phyloP scores from a whole-genome alignment of 2,797 vertebrate species.

The Simalia tracyae region DNA sequence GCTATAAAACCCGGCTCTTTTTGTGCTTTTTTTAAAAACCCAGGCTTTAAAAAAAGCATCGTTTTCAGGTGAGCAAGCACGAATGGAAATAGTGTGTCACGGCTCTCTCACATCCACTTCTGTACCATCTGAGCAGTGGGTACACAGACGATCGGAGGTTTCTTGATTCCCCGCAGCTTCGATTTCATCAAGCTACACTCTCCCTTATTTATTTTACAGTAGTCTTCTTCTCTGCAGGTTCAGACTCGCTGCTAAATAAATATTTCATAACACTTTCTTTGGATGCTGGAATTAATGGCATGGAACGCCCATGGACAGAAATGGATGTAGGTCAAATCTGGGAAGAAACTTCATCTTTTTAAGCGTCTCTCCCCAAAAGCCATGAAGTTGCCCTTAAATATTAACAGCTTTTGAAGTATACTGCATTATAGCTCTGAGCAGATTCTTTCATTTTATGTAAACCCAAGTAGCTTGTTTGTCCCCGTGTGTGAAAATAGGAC shows the following conservation, averaged over 20 bases:
- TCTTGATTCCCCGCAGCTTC: not conserved
- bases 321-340: not conserved
- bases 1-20: not conserved
- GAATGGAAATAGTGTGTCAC: not conserved
- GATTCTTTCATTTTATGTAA: not conserved
- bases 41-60: not conserved
- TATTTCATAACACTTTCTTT: not conserved
- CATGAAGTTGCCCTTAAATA: not conserved
- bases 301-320: not conserved
- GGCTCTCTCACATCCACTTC: not conserved
- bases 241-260: not conserved
- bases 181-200: no score
- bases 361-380: not conserved
- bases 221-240: not conserved
- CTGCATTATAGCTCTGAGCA: not conserved
- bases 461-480: not conserved
- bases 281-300: not conserved
- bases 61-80: not conserved
- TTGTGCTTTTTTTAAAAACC: not conserved
- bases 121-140: not conserved
- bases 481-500: not conserved
- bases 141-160: not conserved
- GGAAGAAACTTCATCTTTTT: not conserved
- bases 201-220: not conserved
- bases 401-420: not conserved